Percentiles rank a stretch among this genome's conserved stretches.
Conservation (phyloP, 2,113 vertebrate genomes). For the Corvus hawaiiensis region DNA sequence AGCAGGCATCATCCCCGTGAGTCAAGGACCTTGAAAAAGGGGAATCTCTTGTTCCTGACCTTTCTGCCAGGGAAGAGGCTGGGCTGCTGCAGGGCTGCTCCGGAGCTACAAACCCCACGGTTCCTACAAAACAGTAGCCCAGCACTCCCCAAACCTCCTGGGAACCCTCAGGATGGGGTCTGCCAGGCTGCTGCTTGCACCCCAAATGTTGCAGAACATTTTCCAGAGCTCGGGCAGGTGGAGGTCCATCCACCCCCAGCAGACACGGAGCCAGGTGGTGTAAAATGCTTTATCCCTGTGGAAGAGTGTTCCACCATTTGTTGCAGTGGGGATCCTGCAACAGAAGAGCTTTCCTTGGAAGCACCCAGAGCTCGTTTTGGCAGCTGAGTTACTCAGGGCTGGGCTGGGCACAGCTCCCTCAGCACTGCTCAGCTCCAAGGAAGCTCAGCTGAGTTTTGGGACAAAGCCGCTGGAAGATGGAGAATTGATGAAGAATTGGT, state of each 20-base stretch:
- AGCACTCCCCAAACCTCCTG: neutral
- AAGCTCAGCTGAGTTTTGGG: neutral
- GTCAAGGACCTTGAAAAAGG: rapidly evolving
- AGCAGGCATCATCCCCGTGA: rapidly evolving
- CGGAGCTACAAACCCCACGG: neutral
- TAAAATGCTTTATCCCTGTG: neutral
- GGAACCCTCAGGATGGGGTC: rapidly evolving
- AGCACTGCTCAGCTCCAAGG: rapidly evolving
- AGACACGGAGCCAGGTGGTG: rapidly evolving
- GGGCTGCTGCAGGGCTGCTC: neutral
- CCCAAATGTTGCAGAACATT: rapidly evolving
- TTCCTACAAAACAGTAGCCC: rapidly evolving
- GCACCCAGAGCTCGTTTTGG: neutral
- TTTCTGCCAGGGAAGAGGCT: neutral
- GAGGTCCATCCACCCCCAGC: neutral
- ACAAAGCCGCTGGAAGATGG: neutral
- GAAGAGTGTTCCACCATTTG: too few species aligned
- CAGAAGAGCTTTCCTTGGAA: neutral
- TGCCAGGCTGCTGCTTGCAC: neutral
- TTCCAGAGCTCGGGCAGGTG: neutral
- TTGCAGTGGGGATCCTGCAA: too few species aligned
- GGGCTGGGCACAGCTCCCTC: neutral
- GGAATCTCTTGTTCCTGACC: neutral
- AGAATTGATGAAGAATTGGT: rapidly evolving
- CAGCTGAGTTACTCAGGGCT: neutral